Conservation (phyloP, 1,140 invertebrate species). For the Drosophila lacertosa region DNA sequence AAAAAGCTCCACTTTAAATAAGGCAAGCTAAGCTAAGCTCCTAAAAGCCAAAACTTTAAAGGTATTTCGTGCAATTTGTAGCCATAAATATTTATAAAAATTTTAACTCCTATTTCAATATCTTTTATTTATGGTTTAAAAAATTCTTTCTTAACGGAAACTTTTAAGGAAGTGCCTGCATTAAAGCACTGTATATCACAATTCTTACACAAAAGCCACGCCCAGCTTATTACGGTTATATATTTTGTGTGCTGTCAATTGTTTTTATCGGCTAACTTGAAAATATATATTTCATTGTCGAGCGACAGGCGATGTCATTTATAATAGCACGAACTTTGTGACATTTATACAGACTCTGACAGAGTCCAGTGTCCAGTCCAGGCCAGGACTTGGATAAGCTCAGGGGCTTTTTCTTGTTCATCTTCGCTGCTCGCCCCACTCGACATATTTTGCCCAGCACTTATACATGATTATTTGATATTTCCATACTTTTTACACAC, state of each 20-base stretch:
- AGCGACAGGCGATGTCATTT: constrained; percentile 59
- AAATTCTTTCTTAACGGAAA: no score
- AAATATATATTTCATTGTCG: constrained; percentile 46
- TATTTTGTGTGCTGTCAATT: not conserved
- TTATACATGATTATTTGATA: constrained; percentile 67
- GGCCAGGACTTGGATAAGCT: constrained; percentile 4
- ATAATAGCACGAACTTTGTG: constrained; percentile 71
- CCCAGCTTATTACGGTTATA: not conserved
- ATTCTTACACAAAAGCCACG: not conserved
- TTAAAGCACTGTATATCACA: no score
- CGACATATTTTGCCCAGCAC: constrained; percentile 53
- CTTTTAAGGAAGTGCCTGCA: no score
- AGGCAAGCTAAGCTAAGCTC: no score
- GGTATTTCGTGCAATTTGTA: no score
- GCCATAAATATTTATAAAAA: not conserved
- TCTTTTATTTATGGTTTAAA: no score
- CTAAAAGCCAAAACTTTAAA: no score
- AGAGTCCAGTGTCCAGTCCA: constrained; percentile 1
- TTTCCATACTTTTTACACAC: constrained; percentile 62
- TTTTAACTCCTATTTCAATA: no score
- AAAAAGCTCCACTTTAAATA: no score
- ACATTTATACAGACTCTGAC: constrained; percentile 66
- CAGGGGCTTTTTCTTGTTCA: constrained; percentile 26
- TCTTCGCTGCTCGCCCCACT: constrained; percentile 6
- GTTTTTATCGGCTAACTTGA: not conserved